Percentiles rank a stretch among this genome's conserved stretches.
Conservation (phyloP, 1,140 invertebrate genomes). For the Heliconius congener region DNA sequence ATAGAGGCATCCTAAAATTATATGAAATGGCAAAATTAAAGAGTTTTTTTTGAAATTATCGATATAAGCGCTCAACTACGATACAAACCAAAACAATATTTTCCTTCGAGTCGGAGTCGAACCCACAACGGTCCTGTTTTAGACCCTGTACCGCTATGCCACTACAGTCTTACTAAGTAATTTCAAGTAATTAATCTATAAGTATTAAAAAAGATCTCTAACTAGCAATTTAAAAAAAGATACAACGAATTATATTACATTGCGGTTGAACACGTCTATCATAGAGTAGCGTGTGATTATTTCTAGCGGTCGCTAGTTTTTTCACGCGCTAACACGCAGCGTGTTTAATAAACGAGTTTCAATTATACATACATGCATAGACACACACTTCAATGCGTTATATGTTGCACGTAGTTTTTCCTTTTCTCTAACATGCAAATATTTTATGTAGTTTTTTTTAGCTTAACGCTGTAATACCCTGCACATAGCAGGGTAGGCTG, state of each 20-base stretch:
- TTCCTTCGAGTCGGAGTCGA: no score
- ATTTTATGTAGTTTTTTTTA: neutral
- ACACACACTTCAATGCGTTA: neutral
- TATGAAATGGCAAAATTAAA: no score
- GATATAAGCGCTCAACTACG: no score
- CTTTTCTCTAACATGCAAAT: neutral
- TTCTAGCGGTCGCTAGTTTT: slow-evolving; percentile 53
- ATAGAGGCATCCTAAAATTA: no score
- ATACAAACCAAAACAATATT: no score
- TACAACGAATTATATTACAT: neutral
- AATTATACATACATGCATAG: neutral
- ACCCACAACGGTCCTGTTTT: no score
- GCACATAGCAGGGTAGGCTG: no score
- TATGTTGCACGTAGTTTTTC: neutral
- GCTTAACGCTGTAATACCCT: no score
- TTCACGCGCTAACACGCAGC: slow-evolving; percentile 51
- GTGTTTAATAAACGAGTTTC: neutral
- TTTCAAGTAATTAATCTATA: neutral
- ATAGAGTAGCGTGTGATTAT: slow-evolving; percentile 48
- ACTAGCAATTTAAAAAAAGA: neutral
- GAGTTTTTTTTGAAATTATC: no score
- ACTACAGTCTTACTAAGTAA: no score
- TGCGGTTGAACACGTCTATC: slow-evolving; percentile 28
- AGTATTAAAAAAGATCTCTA: neutral
- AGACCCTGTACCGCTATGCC: no score